Evolutionary conservation across 2,797 vertebrate species (phyloP).

Genomic region (Syndactyla subalaris): DNA sequence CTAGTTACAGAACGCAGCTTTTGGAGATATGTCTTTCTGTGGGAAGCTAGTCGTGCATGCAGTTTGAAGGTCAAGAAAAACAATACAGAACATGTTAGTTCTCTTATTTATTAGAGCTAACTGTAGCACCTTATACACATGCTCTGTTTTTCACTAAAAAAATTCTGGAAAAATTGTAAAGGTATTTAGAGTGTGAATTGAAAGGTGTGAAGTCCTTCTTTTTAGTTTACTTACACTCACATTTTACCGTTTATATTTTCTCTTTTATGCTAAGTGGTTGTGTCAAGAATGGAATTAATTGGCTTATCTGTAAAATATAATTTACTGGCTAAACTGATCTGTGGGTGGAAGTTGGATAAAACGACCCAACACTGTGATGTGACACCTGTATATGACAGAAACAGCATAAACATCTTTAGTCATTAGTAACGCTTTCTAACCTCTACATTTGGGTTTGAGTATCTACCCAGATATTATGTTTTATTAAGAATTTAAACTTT

Average conservation of each 20-base stretch:
- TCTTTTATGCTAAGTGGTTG: neutral
- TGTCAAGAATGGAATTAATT: neutral
- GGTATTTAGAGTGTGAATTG: accelerated
- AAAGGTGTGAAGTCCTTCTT: neutral
- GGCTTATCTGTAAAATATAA: neutral
- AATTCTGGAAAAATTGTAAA: neutral
- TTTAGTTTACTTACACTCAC: neutral
- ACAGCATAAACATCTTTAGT: neutral
- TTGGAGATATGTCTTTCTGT: neutral
- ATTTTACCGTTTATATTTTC: neutral
- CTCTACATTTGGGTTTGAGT: neutral
- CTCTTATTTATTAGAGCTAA: neutral
- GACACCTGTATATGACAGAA: neutral
- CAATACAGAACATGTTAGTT: neutral
- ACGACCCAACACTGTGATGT: accelerated
- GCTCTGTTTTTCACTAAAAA: neutral
- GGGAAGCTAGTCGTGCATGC: neutral
- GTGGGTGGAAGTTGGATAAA: neutral
- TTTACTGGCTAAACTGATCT: neutral
- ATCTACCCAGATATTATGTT: neutral
- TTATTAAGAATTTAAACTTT: neutral
- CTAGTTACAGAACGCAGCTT: neutral
- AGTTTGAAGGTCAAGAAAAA: neutral
- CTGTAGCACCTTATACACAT: neutral
- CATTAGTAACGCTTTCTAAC: neutral